These are phyloP conservation scores for Ichneumoninae sp. DNA, from an alignment of 2,888 invertebrate species.

Conservation along the genomic window DNA sequence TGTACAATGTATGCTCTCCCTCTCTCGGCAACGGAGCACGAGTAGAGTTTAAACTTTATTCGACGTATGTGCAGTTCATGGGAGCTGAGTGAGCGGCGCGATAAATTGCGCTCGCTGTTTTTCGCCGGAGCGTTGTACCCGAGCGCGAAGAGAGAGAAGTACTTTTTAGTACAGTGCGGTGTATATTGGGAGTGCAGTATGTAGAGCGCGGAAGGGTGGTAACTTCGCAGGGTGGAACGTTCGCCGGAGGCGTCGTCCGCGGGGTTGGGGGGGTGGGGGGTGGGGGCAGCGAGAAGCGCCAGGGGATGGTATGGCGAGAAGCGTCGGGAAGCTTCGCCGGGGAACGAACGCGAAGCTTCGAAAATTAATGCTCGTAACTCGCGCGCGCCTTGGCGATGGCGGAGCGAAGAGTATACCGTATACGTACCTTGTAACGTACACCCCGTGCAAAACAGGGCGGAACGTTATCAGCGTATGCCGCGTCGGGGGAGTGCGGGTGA, in stretches of 20 bases:
- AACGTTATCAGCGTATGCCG: conserved; percentile 80
- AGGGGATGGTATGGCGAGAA: conserved; percentile 42
- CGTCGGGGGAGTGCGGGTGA: conserved; percentile 1
- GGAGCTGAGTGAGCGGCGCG: conserved; percentile 65
- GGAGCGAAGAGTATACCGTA: conserved; percentile 37
- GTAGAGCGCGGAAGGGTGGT: conserved; percentile 33
- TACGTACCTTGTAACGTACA: conserved; percentile 29
- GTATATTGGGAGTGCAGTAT: conserved; percentile 20
- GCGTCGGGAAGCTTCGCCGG: conserved; percentile 42
- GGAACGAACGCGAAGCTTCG: conserved; percentile 69
- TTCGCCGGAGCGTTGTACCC: conserved; percentile 61
- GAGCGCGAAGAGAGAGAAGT: conserved; percentile 18
- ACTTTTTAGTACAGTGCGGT: neutral
- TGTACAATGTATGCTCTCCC: conserved; percentile 27
- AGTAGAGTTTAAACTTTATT: conserved; percentile 59
- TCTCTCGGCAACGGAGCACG: conserved; percentile 21
- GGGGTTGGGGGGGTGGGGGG: neutral
- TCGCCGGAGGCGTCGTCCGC: conserved; percentile 29
- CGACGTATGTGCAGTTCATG: conserved; percentile 45
- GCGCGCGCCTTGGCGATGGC: conserved; percentile 58
- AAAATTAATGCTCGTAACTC: conserved; percentile 75
- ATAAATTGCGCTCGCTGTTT: conserved; percentile 74
- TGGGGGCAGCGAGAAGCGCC: neutral
- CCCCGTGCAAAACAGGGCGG: conserved; percentile 74
- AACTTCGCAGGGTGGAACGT: conserved; percentile 24